Conservation (phyloP, 2,888 invertebrate genomes). For the Nymphalis urticae region DNA sequence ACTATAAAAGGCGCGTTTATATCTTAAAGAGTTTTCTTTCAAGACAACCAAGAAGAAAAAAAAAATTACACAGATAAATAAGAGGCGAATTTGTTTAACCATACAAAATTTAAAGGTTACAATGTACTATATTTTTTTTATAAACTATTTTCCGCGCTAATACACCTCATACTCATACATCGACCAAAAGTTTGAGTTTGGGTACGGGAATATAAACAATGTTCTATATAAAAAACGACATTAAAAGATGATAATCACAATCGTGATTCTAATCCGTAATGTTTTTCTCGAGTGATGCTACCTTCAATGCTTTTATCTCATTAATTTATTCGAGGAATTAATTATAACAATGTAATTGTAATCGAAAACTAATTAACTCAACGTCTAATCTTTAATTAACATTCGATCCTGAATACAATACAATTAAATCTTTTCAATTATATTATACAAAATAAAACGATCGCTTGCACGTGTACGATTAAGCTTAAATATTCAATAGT, state of each 20-base stretch:
- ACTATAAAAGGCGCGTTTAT: too few species aligned
- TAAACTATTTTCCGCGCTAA: too few species aligned
- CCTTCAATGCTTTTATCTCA: conserved; percentile 46
- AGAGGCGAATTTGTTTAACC: too few species aligned
- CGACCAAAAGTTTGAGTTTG: too few species aligned
- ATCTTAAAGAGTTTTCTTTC: too few species aligned
- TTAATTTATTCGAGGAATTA: conserved; percentile 47
- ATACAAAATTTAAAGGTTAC: too few species aligned
- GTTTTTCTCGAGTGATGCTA: conserved; percentile 3
- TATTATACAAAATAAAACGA: conserved; percentile 27
- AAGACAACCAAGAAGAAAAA: too few species aligned
- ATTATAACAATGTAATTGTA: conserved; percentile 60
- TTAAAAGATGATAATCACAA: not conserved
- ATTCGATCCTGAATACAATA: conserved; percentile 49
- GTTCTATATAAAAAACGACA: too few species aligned
- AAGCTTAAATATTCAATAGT: conserved; percentile 24
- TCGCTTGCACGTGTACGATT: conserved; percentile 24
- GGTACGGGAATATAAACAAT: too few species aligned
- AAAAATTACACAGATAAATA: too few species aligned
- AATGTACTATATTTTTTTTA: too few species aligned
- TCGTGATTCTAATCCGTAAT: conserved; percentile 3
- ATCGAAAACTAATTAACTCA: conserved; percentile 57
- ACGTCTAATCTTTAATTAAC: conserved; percentile 49
- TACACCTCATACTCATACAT: too few species aligned
- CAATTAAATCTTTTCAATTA: conserved; percentile 6